Conservation (phyloP, 2,888 invertebrate species). For the Scotopteryx bipunctaria region DNA sequence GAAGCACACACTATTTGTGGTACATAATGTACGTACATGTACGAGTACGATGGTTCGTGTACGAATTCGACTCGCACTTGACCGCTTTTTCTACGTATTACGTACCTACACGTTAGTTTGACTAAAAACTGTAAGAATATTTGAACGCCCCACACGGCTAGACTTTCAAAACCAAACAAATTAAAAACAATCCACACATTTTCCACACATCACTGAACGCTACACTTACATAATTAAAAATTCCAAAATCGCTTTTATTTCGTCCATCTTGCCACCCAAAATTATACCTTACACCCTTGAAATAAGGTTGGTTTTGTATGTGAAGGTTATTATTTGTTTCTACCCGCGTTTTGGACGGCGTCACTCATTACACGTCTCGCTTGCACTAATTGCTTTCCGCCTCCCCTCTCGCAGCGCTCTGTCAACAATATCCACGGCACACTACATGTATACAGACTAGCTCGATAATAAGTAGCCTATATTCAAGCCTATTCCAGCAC, state of each 20-base stretch:
- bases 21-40: no score
- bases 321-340: constrained; percentile 8
- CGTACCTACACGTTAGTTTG: no score
- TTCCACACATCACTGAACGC: constrained; percentile 20
- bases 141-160: not conserved
- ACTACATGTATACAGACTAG: not conserved
- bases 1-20: no score
- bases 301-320: constrained; percentile 3
- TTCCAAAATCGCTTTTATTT: constrained; percentile 14
- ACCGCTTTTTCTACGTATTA: no score
- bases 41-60: no score
- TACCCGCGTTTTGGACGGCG: constrained; percentile 35
- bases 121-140: no score
- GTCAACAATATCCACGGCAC: constrained; percentile 23
- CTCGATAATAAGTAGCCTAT: not conserved
- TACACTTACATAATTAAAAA: constrained; percentile 24
- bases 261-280: not conserved
- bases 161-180: not conserved
- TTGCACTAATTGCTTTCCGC: constrained; percentile 66
- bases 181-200: constrained; percentile 17
- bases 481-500: no score
- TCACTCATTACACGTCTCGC: constrained; percentile 65
- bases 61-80: no score
- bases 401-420: constrained; percentile 22
- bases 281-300: not conserved